phyloP scores from a whole-genome alignment of 37 sponge, comb jelly and placozoan genomes.

The Axinella damicornis region DNA sequence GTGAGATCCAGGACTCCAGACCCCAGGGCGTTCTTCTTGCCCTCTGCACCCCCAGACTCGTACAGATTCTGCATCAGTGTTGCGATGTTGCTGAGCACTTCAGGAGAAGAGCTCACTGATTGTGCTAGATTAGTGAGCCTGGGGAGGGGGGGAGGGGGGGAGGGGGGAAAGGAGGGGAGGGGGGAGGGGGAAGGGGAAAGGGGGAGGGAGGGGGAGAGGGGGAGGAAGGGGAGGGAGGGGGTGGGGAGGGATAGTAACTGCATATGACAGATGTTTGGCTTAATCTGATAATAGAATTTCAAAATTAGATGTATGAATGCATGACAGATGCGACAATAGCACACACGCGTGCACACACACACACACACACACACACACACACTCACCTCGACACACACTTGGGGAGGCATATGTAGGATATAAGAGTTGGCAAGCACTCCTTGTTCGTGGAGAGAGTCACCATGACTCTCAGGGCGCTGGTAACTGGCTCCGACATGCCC shows the following conservation, averaged over 20 bases:
- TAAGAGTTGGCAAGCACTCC: slow-evolving; percentile 72
- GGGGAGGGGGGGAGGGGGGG: not conserved
- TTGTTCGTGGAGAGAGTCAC: slow-evolving; percentile 65
- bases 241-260: not conserved
- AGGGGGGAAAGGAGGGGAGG: slow-evolving; percentile 1
- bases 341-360: not conserved
- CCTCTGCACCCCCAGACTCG: slow-evolving; percentile 74
- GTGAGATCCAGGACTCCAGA: slow-evolving; percentile 82
- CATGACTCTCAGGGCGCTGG: slow-evolving; percentile 51
- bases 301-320: no score
- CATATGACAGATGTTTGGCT: no score
- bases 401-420: slow-evolving; percentile 80
- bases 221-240: slow-evolving; percentile 1
- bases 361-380: not conserved
- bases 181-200: not conserved
- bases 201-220: not conserved
- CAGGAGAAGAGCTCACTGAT: slow-evolving; percentile 28
- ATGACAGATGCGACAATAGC: no score
- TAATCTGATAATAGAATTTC: no score
- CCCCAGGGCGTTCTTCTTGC: slow-evolving; percentile 73
- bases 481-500: slow-evolving; percentile 28
- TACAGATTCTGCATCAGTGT: slow-evolving; percentile 65
- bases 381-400: slow-evolving; percentile 44
- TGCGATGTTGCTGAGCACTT: slow-evolving; percentile 54
- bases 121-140: slow-evolving; percentile 49